Conservation (phyloP, 35 echinoderm and acorn worm genomes). For the Stichopus chloronotus region DNA sequence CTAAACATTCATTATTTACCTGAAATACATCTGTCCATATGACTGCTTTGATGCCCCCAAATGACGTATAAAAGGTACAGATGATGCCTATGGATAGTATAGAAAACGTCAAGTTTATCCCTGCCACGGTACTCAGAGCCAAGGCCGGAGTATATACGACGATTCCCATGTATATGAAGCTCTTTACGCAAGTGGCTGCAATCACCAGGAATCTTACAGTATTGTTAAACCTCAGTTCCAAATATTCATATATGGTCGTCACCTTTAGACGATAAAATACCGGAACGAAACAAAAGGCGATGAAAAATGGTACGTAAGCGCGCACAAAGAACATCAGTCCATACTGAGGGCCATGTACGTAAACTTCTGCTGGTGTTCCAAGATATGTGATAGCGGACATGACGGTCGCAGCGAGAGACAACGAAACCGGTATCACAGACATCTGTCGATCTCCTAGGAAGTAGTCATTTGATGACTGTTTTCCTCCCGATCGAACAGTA, state of each 20-base stretch:
- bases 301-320: background rate
- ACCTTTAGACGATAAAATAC: conserved; percentile 23
- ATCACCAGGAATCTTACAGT: background rate
- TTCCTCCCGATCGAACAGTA: background rate
- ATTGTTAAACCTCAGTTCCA: conserved; percentile 20
- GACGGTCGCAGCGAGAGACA: background rate
- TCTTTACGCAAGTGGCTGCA: background rate
- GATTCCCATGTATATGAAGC: conserved; percentile 14
- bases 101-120: background rate
- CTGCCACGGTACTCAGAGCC: background rate
- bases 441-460: conserved; percentile 33
- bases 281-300: background rate
- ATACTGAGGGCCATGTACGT: conserved; percentile 3
- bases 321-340: background rate
- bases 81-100: background rate
- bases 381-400: background rate
- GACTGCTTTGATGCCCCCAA: conserved; percentile 16
- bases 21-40: conserved; percentile 33
- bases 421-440: conserved; percentile 12
- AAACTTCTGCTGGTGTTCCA: background rate
- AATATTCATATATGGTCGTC: background rate
- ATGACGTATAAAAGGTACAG: conserved; percentile 11
- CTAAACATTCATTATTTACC: too few species aligned
- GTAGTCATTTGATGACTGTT: conserved; percentile 17
- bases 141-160: conserved; percentile 8